Evolutionary conservation across 2,797 vertebrate species (phyloP).

Genomic region (Pipistrellus pygmaeus): DNA sequence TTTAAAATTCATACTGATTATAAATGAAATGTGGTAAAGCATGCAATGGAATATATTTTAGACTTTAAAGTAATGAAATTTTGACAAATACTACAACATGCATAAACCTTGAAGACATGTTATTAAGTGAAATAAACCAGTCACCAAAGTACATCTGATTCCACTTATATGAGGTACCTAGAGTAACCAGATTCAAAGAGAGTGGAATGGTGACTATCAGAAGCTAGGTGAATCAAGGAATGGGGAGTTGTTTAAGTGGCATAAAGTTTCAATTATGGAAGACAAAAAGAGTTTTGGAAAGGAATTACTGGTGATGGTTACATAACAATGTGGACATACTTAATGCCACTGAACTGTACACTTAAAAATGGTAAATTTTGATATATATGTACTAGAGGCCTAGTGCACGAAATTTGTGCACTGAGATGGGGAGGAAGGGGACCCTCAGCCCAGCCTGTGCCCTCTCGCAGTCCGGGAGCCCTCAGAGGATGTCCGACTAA

Average conservation of each 20-base stretch:
- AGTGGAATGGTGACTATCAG: not conserved
- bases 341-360: not conserved
- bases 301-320: not conserved
- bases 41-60: not conserved
- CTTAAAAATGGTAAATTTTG: not conserved
- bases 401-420: no score
- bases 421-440: no score
- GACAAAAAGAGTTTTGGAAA: constrained; percentile 9
- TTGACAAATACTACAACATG: not conserved
- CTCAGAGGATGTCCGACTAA: no score
- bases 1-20: constrained; percentile 88
- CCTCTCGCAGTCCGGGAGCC: no score
- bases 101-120: not conserved
- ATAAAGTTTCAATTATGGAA: not conserved
- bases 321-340: not conserved
- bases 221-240: not conserved
- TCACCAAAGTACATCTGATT: not conserved
- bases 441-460: no score
- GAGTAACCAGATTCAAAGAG: not conserved
- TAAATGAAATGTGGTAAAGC: not conserved
- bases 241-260: not conserved
- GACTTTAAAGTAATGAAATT: constrained; percentile 41
- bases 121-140: constrained; percentile 1
- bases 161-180: not conserved
- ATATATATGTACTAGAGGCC: not conserved